These are phyloP conservation scores for Limulus polyphemus DNA, from an alignment of 2,888 invertebrate genomes.

Conservation along the genomic window DNA sequence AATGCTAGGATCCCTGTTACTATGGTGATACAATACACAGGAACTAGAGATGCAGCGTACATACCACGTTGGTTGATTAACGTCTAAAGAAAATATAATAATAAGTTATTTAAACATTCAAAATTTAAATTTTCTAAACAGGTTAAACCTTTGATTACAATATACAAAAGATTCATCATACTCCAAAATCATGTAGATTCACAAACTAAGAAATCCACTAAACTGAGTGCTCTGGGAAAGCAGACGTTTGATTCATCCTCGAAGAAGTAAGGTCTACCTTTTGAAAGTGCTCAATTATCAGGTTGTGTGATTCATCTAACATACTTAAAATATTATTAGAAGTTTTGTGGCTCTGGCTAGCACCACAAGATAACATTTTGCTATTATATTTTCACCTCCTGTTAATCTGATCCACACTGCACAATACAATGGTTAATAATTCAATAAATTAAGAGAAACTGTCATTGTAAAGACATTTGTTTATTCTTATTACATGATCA, in stretches of 20 bases:
- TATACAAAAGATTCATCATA: no score
- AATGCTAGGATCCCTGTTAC: conserved; percentile 45
- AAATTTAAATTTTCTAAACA: not conserved
- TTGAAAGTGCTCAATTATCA: not conserved
- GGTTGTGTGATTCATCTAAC: no score
- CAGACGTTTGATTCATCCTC: not conserved
- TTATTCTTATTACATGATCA: no score
- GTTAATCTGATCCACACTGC: no score
- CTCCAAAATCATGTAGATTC: no score
- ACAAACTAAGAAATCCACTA: not conserved
- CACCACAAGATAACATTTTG: no score
- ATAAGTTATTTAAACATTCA: conserved; percentile 5
- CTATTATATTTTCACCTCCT: no score
- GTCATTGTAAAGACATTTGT: no score
- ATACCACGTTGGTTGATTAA: conserved; percentile 55
- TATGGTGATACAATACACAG: conserved; percentile 53
- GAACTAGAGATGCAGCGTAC: conserved; percentile 55
- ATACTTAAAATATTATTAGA: no score
- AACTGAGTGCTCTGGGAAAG: not conserved
- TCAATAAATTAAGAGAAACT: no score
- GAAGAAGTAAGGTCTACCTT: not conserved
- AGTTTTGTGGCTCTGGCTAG: no score
- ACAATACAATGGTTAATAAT: no score
- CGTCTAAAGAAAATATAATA: conserved; percentile 40
- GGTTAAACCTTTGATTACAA: conserved; percentile 3